These are phyloP conservation scores for Aegotheles bennettii DNA, from an alignment of 2,113 vertebrate species.

Conservation along the genomic window DNA sequence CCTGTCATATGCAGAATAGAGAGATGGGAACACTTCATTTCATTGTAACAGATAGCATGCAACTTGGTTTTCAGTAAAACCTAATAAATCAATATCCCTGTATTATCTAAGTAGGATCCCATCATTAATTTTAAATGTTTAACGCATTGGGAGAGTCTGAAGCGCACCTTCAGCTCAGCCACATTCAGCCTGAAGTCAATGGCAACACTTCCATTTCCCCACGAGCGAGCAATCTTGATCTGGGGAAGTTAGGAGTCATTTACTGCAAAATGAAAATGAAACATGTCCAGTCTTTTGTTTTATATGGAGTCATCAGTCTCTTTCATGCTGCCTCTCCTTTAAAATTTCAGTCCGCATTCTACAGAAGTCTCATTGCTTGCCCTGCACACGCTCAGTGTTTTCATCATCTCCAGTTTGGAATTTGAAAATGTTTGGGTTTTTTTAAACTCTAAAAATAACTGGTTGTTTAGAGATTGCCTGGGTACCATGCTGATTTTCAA, in stretches of 20 bases:
- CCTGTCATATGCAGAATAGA: conserved; percentile 38
- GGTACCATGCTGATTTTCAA: conserved; percentile 37
- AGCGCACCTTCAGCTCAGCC: neutral
- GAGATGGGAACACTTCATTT: conserved; percentile 42
- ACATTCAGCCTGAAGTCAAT: neutral
- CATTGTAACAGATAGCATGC: conserved; percentile 17
- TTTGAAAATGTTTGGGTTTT: neutral
- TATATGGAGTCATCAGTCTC: neutral
- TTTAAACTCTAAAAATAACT: neutral
- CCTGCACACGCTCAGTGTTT: neutral
- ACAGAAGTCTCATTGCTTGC: neutral
- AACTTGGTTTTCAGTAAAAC: conserved; percentile 1
- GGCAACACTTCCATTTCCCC: neutral
- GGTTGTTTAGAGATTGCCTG: conserved; percentile 36
- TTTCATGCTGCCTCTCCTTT: neutral
- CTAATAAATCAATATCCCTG: conserved; percentile 66
- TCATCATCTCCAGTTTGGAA: neutral
- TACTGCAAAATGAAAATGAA: conserved; percentile 20
- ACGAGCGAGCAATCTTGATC: neutral
- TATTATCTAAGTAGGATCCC: conserved; percentile 54
- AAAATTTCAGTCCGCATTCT: neutral
- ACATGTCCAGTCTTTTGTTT: neutral
- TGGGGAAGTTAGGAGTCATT: neutral
- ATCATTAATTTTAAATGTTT: conserved; percentile 67
- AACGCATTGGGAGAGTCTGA: neutral